Evolutionary conservation across 2,113 vertebrate genomes (phyloP), one percentile per base, ranked within the genome.

Genomic region (Orientallactaga bullata): DNA sequence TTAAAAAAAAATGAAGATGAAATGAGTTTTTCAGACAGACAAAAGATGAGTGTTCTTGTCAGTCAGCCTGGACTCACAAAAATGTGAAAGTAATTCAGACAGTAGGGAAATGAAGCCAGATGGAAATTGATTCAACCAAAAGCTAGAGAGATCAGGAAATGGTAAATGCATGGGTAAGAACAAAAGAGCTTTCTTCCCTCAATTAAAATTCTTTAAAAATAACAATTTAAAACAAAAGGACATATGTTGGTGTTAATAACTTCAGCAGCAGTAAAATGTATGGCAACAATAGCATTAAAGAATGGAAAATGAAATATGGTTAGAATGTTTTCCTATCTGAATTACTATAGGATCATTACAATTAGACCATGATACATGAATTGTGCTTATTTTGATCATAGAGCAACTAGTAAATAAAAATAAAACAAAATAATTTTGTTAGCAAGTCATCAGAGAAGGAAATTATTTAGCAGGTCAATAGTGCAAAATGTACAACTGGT

Each of bases 11-110:
- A 51, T 51, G 51, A 55, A 55, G 55, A 55, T 55, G 92, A 92
- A 63, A 91, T 96, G 66, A 51, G 35, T 95, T 96, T 96, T 92
- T 77, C 92, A 92, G 86, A 94, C 68, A 87, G 88, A 78, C 72
- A 74, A 79, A 94, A 92, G 82, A 90, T 85, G 83, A 85, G 60
- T 61, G 47, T 65, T 58, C 78, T 81, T 95, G 82, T 72, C 89
- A 88, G 39, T 4, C 81, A 21, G n/a, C 35, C 69, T 78, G 86
- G 66, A 47, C 47, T 88, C 92, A 13, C 37, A 78, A 93, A 96
- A 81, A 65, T 37, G 68, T 80, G 72, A n/a, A 76, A 82, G 73
- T 78, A 78, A 76, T 85, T 82, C 39, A 68, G 74, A 63, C 83
- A 85, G 32, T 18, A 85, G 39, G 86, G 77, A 95, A 92, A 77